Conservation (phyloP, 2,888 invertebrate species). For the Thalpophila matura region DNA sequence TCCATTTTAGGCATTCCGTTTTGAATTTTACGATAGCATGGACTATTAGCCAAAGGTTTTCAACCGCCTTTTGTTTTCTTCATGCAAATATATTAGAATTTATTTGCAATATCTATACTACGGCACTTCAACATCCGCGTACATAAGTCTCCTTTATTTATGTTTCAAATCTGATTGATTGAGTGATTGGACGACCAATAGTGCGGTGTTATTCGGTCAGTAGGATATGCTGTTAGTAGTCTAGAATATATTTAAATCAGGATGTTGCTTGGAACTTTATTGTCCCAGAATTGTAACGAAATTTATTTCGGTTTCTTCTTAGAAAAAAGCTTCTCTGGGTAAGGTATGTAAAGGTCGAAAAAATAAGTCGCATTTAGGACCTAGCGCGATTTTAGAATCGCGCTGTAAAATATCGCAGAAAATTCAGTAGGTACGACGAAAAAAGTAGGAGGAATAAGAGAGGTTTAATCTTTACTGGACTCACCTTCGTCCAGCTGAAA, state of each 20-base stretch:
- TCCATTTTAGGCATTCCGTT: slow-evolving; percentile 1
- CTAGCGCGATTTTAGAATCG: too few relatives aligned
- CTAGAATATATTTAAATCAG: slow-evolving; percentile 10
- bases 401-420: too few relatives aligned
- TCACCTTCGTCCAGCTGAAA: too few relatives aligned
- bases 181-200: not conserved
- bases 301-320: not conserved
- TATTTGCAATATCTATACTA: slow-evolving; percentile 31
- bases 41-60: not conserved
- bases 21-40: not conserved
- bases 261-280: slow-evolving; percentile 3
- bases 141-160: slow-evolving; percentile 31
- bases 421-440: too few relatives aligned
- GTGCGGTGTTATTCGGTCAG: slow-evolving; percentile 25
- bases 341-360: not conserved
- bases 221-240: slow-evolving; percentile 8
- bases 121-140: slow-evolving; percentile 9
- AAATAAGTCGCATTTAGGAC: too few relatives aligned
- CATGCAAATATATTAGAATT: slow-evolving; percentile 13
- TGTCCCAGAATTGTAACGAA: too few relatives aligned
- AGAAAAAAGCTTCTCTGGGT: not conserved
- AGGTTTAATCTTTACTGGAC: too few relatives aligned
- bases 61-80: slow-evolving; percentile 6
- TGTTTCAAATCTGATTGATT: slow-evolving; percentile 34
- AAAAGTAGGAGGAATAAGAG: too few relatives aligned